These are phyloP conservation scores for Australoheros facetus DNA, from an alignment of 2,797 vertebrate species.

Conservation along the genomic window DNA sequence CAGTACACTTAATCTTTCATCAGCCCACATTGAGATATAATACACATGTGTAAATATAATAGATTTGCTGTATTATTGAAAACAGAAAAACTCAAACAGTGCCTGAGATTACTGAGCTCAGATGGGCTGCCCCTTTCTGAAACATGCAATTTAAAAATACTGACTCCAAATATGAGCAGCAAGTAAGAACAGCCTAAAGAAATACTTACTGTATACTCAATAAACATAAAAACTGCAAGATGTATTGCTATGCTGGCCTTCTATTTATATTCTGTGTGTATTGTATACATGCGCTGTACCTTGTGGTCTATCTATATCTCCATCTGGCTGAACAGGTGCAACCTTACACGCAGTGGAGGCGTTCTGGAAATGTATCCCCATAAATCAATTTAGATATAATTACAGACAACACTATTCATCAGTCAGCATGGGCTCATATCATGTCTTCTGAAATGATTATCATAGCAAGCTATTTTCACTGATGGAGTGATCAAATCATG, in stretches of 20 bases:
- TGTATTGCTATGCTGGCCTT: constrained; percentile 46
- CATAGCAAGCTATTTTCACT: constrained; percentile 69
- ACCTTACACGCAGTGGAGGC: constrained; percentile 53
- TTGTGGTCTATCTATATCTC: constrained; percentile 71
- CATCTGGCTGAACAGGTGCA: constrained; percentile 73
- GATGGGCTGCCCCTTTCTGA: background rate
- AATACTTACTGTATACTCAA: background rate
- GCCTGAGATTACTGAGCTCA: background rate
- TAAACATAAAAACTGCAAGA: background rate
- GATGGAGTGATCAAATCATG: constrained; percentile 55
- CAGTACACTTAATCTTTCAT: constrained; percentile 50
- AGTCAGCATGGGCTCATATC: constrained; percentile 63
- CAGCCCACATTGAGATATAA: constrained; percentile 13
- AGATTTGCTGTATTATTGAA: constrained; percentile 17
- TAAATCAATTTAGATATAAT: constrained; percentile 80
- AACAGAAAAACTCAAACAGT: background rate
- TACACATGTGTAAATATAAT: constrained; percentile 7
- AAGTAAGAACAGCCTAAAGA: background rate
- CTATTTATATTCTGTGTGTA: constrained; percentile 48
- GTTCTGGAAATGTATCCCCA: constrained; percentile 70
- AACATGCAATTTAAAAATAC: background rate
- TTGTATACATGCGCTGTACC: constrained; percentile 62
- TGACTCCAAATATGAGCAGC: background rate
- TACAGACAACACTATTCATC: constrained; percentile 72
- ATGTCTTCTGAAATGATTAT: constrained; percentile 72